Evolutionary conservation across 2,888 invertebrate species (phyloP), one percentile per base, ranked within the genome.

Genomic region (Archips xylosteana): DNA sequence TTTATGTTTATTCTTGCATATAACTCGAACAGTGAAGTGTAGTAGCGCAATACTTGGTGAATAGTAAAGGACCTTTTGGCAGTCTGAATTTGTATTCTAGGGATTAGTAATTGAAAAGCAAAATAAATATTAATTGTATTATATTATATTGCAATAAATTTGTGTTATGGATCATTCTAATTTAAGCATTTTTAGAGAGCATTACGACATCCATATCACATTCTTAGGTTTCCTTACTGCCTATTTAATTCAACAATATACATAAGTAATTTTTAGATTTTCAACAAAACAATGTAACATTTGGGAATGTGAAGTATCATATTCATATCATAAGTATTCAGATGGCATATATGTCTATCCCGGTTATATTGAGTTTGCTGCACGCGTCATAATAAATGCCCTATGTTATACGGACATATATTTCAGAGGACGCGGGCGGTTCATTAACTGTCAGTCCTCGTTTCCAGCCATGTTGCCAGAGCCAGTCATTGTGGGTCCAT

Each of bases 401-500:
- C 76, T 75, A 75, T 75, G 78, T 85, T 85, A 92, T 82, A 89
- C 86, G 76, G 89, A 90, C 83, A 89, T 90, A 85, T 88, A 88
- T 80, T 89, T 87, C 76, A 83, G 79, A 75, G 84, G 83, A 75
- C 80, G 81, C 80, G 83, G 83, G 84, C 85, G 88, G 78, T 75
- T 85, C 83, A 82, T 83, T 73, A 73, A 69, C 82, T 90, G 93
- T 95, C 94, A 95, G 91, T 95, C 95, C 86, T 95, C 95, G 80
- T 88, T 94, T 78, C 89, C 82, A 72, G 86, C 95, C 62, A 93
- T 79, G 71, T 92, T 93, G 78, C 88, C 78, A 85, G 93, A 77
- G 78, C 88, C 77, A 51, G 87, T 92, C 73, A 96, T 95, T 51
- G 97, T 96, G 32, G 98, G 98, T 51, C 98, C 98, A 85, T 99